Conservation (phyloP, 1,140 invertebrate genomes). For the Riptortus pedestris region DNA sequence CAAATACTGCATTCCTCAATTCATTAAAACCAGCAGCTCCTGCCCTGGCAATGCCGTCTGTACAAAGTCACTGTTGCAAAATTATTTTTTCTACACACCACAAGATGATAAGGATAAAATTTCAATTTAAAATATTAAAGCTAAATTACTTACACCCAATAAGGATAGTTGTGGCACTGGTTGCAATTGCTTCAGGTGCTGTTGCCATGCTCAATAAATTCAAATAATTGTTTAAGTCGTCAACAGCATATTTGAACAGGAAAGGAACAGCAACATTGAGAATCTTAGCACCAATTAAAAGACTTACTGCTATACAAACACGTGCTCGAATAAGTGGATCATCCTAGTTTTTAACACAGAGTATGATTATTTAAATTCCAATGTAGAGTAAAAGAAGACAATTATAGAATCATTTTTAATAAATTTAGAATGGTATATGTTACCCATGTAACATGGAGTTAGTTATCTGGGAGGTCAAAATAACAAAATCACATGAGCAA, state of each 20-base stretch:
- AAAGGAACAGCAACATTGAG: constrained; percentile 94
- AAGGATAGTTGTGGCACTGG: constrained; percentile 66
- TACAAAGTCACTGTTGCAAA: constrained; percentile 29
- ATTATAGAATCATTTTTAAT: constrained; percentile 4
- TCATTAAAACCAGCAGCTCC: constrained; percentile 90
- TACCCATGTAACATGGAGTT: no score
- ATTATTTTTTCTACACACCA: constrained; percentile 8
- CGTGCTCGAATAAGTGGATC: constrained; percentile 65
- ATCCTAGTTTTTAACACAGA: constrained; percentile 49
- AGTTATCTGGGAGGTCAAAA: no score
- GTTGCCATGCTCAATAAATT: constrained; percentile 52
- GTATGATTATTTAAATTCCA: no score
- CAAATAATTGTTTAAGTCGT: constrained; percentile 66
- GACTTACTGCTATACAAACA: constrained; percentile 72
- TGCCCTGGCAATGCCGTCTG: constrained; percentile 87
- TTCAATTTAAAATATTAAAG: neutral
- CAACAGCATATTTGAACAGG: constrained; percentile 87
- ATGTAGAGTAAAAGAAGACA: constrained; percentile 19
- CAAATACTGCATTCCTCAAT: constrained; percentile 94
- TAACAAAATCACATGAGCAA: no score
- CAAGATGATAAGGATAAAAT: no score
- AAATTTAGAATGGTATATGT: no score
- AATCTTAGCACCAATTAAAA: constrained; percentile 71
- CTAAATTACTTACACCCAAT: constrained; percentile 70
- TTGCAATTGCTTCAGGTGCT: constrained; percentile 58